These are phyloP conservation scores for Blera fallax DNA, from an alignment of 2,888 invertebrate species.

Conservation along the genomic window DNA sequence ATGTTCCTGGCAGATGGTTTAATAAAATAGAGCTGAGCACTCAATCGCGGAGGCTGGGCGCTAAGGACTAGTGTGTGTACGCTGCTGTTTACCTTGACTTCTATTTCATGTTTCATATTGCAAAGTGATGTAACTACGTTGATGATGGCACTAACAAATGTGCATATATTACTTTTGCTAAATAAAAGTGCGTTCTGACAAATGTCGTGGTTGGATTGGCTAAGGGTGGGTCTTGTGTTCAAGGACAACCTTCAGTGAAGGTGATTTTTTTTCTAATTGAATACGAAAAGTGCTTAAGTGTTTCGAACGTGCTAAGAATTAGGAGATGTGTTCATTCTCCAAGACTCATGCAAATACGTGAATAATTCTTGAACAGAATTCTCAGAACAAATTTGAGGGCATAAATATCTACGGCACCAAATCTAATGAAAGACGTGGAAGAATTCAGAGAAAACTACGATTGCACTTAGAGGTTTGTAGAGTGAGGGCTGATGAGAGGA, in stretches of 20 bases:
- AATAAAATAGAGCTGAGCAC: slow-evolving; percentile 66
- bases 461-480: no score
- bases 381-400: no score
- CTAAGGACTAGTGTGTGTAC: not conserved
- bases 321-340: not conserved
- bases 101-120: slow-evolving; percentile 50
- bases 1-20: slow-evolving; percentile 64
- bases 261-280: not conserved
- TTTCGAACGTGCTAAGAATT: not conserved
- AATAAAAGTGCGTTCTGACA: not conserved
- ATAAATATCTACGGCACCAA: no score
- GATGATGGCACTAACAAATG: slow-evolving; percentile 44
- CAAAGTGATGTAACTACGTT: slow-evolving; percentile 44
- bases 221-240: not conserved
- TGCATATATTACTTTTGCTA: slow-evolving; percentile 30
- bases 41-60: slow-evolving; percentile 31
- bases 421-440: no score
- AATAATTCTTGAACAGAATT: no score
- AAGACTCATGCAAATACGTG: no score
- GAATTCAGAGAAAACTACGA: no score
- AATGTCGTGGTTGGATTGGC: not conserved
- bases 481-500: no score
- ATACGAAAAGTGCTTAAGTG: not conserved
- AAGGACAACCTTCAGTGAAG: not conserved
- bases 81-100: slow-evolving; percentile 37